Base-by-base conservation (phyloP, 2,888 invertebrate species). In the Pandemis heparana region DNA sequence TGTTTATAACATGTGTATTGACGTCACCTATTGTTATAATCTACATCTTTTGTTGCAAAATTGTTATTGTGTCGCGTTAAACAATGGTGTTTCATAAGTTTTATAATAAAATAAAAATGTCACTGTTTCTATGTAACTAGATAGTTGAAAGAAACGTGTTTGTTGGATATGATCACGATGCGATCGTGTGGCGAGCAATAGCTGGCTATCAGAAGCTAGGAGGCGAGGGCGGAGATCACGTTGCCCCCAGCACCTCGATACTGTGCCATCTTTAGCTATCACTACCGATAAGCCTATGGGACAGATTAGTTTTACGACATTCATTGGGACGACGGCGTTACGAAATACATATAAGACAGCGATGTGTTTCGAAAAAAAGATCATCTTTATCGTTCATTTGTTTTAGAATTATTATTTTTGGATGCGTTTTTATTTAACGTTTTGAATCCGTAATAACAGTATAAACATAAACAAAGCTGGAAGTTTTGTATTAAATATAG, bases 91-190 rank as follows among this genome's bases (percentile, higher is more conserved):
- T 60, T 48, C 56, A 59, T 48, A 41, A 46, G 56, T 72, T 66
- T 72, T 46, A 61, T 62, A 68, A 23, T 53, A 38, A 65, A 68
- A 23, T 53, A 38, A 65, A 41, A 56, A 48, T n/a, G 39, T 59
- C 16, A 46, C 39, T 74, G 64, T 74, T 56, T 46, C 68, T 73
- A 73, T 69, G 73, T 56, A 39, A 16, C 43, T 63, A 67, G 23
- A 38, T 68, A 71, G 78, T 12, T 41, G 3, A 46, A 46, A 46
- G 32, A 5, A 73, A 75, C 73, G 77, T 76, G 79, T 83, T 51
- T 80, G 84, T 84, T 83, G 82, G 83, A 81, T 83, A 80, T 79
- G 66, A 73, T 77, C 78, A 79, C 82, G 83, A 76, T 74, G 76
- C 79, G 80, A 77, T 79, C 80, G 80, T 85, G 83, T 83, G 83